phyloP scores from a whole-genome alignment of 2,888 invertebrate genomes.

The Halictus quadricinctus region DNA sequence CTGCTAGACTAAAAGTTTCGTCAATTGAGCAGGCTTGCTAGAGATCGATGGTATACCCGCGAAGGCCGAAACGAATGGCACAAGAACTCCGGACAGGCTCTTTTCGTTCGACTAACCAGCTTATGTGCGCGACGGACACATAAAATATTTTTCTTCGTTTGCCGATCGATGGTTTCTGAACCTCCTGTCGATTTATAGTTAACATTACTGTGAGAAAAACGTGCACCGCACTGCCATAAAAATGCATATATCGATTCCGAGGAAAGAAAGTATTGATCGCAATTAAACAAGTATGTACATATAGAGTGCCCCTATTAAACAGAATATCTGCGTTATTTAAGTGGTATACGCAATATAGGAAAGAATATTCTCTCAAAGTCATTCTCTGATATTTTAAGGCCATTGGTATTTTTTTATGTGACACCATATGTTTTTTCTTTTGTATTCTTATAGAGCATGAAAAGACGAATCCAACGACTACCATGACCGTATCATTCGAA shows the following conservation, averaged over 20 bases:
- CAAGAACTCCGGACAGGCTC: constrained; percentile 34
- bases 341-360: too few relatives aligned
- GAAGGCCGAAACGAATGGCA: constrained; percentile 56
- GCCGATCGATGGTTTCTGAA: neutral
- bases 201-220: neutral
- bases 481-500: neutral
- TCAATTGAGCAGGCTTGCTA: constrained; percentile 34
- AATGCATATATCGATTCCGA: neutral
- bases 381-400: too few relatives aligned
- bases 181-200: neutral
- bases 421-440: neutral
- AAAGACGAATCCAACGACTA: neutral
- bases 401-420: too few relatives aligned
- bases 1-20: constrained; percentile 44
- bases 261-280: neutral
- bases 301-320: neutral
- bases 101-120: constrained; percentile 20
- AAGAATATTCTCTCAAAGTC: too few relatives aligned
- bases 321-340: too few relatives aligned
- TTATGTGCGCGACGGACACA: neutral
- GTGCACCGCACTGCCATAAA: neutral
- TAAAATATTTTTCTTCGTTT: neutral
- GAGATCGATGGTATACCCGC: constrained; percentile 49
- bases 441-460: neutral
- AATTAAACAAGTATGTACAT: neutral